phyloP scores from a whole-genome alignment of 2,113 vertebrate species.

The Cynopterus brachyotis region DNA sequence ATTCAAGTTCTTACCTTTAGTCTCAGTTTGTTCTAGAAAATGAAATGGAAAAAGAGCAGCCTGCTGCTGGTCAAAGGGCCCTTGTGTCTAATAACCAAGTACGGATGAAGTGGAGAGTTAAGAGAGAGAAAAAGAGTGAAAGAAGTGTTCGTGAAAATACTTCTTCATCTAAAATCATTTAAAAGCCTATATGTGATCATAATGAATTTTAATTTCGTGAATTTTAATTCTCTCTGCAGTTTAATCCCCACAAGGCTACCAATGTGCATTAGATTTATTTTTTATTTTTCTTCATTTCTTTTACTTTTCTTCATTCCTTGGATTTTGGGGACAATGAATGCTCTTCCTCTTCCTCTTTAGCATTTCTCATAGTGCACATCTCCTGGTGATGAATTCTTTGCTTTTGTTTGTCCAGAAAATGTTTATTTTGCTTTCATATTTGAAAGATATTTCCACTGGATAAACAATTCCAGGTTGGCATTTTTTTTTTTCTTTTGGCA shows the following conservation, averaged over 20 bases:
- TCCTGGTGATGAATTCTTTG: background rate
- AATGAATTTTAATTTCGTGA: background rate
- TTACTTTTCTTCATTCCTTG: background rate
- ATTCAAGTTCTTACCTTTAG: background rate
- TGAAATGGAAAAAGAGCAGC: background rate
- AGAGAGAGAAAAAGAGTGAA: background rate
- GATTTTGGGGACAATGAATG: background rate
- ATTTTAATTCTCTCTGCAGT: background rate
- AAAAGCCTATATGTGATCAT: background rate
- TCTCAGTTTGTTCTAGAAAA: conserved; percentile 12
- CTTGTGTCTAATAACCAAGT: background rate
- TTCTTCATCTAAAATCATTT: background rate
- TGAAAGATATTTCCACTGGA: background rate
- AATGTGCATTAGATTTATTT: background rate
- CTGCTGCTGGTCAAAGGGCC: background rate
- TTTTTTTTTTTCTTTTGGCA: background rate
- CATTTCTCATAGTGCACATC: background rate
- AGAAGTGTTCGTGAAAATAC: background rate
- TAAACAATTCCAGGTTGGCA: background rate
- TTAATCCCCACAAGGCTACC: background rate
- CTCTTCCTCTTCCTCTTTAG: background rate
- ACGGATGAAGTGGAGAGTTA: background rate
- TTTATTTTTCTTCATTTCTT: background rate
- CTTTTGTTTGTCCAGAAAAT: background rate
- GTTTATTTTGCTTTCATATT: background rate